Evolutionary conservation across 1,140 invertebrate species (phyloP).

Genomic region (Drosophila persimilis): DNA sequence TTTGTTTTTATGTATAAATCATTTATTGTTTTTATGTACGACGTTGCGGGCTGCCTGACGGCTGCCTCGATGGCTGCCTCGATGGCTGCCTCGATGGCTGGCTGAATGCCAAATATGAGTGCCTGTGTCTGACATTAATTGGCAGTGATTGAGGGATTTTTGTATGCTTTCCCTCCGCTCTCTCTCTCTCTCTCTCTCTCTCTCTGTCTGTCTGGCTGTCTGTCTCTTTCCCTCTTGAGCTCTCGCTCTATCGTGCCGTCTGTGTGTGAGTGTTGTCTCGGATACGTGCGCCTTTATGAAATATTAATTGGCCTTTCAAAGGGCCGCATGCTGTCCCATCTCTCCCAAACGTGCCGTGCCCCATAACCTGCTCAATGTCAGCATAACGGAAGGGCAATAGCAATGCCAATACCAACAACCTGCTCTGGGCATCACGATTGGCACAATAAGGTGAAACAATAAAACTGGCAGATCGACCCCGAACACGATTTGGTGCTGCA

Average conservation of each 20-base stretch:
- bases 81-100: constrained; percentile 44
- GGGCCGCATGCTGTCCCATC: constrained; percentile 24
- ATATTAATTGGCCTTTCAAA: constrained; percentile 80
- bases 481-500: constrained; percentile 35
- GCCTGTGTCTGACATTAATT: constrained; percentile 81
- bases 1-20: constrained; percentile 81
- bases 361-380: constrained; percentile 70
- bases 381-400: constrained; percentile 42
- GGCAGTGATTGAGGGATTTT: constrained; percentile 81
- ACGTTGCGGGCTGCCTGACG: constrained; percentile 61
- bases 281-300: constrained; percentile 79
- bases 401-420: constrained; percentile 17
- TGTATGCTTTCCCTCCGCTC: constrained; percentile 42
- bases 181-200: not conserved
- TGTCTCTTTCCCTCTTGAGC: not conserved
- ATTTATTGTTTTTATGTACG: constrained; percentile 80
- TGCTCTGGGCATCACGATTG: constrained; percentile 35
- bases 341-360: constrained; percentile 54
- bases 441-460: constrained; percentile 48
- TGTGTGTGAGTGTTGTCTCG: constrained; percentile 49
- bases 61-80: constrained; percentile 39
- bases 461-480: constrained; percentile 30
- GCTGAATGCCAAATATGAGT: constrained; percentile 75
- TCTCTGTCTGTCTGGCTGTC: constrained; percentile 11
- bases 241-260: constrained; percentile 10